A percentile compares a stretch with the other conserved stretches of the same genome.
Conservation (phyloP, 1,140 invertebrate genomes). For the Pomacea maculata region DNA sequence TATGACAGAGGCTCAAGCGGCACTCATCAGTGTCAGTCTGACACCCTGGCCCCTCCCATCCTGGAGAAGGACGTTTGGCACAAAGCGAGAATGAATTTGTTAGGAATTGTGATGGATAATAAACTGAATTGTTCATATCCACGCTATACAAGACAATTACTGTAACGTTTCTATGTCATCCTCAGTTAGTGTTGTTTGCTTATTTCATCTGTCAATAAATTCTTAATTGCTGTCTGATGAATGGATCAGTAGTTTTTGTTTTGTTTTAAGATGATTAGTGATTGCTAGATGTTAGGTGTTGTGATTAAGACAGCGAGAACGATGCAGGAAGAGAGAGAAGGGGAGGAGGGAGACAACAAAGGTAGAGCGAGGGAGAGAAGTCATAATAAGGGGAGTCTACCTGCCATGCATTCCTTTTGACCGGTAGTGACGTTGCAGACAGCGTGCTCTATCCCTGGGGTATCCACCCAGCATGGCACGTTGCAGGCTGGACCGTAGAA, state of each 20-base stretch:
- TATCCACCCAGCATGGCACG: constrained; percentile 9
- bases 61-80: background rate
- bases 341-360: too few species aligned
- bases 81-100: background rate
- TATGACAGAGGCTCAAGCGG: constrained; percentile 3
- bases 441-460: constrained; percentile 13
- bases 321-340: too few species aligned
- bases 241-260: background rate
- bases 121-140: background rate
- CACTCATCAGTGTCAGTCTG: constrained; percentile 26
- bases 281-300: background rate
- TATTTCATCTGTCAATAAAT: background rate
- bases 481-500: constrained; percentile 19
- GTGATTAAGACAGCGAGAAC: too few species aligned
- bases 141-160: too few species aligned
- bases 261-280: background rate
- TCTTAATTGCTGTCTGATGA: background rate
- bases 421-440: constrained; percentile 27
- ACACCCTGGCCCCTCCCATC: constrained; percentile 20
- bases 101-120: background rate
- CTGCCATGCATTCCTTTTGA: constrained; percentile 11
- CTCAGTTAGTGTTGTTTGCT: background rate
- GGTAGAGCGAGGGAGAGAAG: too few species aligned
- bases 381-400: background rate
- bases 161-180: background rate